Evolutionary conservation across 2,888 invertebrate species (phyloP).

Genomic region (Kryphioiulus occultus): DNA sequence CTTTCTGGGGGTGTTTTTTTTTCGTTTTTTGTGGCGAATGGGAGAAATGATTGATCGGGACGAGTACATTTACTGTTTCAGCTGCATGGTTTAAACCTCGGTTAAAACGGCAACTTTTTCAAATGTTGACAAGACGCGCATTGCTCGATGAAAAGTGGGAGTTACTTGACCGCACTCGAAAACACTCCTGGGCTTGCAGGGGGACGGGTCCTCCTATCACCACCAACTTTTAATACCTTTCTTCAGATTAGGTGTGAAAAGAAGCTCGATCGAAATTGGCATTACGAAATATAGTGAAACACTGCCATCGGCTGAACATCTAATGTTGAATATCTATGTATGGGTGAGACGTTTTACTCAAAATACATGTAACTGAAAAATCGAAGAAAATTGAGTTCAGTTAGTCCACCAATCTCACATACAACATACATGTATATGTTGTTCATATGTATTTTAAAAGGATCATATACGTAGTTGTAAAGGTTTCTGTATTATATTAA

Average conservation of each 20-base stretch:
- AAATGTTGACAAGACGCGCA: not conserved
- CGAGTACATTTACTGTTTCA: slow-evolving; percentile 1
- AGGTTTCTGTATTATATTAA: too few relatives aligned
- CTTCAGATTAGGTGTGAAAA: not conserved
- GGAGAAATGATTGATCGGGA: not conserved
- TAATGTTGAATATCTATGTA: too few relatives aligned
- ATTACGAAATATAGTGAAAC: too few relatives aligned
- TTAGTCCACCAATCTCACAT: too few relatives aligned
- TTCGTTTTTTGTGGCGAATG: not conserved
- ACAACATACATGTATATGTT: too few relatives aligned
- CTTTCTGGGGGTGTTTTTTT: not conserved
- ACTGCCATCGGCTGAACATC: too few relatives aligned
- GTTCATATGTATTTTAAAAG: too few relatives aligned
- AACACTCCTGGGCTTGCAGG: slow-evolving; percentile 6
- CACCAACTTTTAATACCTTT: not conserved
- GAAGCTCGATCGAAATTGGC: not conserved
- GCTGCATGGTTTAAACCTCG: not conserved
- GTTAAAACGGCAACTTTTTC: not conserved
- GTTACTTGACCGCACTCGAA: slow-evolving; percentile 18
- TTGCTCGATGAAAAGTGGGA: slow-evolving; percentile 17
- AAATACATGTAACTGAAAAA: too few relatives aligned
- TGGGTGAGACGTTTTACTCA: too few relatives aligned
- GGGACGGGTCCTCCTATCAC: not conserved
- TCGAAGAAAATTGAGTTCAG: too few relatives aligned
- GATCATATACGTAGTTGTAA: too few relatives aligned